These are phyloP conservation scores for Heliornis fulica DNA, from an alignment of 2,113 vertebrate genomes.

Conservation along the genomic window DNA sequence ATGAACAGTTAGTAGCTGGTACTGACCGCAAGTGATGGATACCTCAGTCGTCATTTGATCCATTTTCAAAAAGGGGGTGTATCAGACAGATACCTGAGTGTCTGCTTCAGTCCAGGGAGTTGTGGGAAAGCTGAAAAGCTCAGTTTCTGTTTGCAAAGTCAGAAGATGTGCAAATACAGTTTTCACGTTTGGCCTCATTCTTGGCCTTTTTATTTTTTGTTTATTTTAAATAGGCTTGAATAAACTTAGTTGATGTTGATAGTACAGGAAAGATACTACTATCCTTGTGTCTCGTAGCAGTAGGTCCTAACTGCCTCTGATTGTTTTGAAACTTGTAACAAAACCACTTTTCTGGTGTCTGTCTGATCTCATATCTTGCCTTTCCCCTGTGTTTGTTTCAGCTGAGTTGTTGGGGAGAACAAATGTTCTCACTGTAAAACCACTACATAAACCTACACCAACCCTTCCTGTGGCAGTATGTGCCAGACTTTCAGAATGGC, in stretches of 20 bases:
- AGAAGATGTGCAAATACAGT: not conserved
- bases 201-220: not conserved
- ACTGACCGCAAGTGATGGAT: not conserved
- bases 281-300: not conserved
- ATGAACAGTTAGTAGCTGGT: not conserved
- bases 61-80: not conserved
- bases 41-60: rapidly evolving
- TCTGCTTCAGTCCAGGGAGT: not conserved
- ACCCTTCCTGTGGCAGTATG: not conserved
- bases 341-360: not conserved
- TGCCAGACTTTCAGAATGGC: not conserved
- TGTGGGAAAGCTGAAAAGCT: not conserved
- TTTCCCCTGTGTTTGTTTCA: not conserved
- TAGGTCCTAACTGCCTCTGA: not conserved
- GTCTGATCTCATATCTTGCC: not conserved
- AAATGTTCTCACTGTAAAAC: not conserved
- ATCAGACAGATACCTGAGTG: not conserved
- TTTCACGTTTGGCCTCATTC: not conserved
- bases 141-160: not conserved
- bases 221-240: not conserved
- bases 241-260: not conserved
- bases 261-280: not conserved
- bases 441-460: not conserved
- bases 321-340: not conserved
- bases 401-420: not conserved